Evolutionary conservation across 2,888 invertebrate species (phyloP), one percentile per base, ranked within the genome.

Genomic region (Lysandra coridon): DNA sequence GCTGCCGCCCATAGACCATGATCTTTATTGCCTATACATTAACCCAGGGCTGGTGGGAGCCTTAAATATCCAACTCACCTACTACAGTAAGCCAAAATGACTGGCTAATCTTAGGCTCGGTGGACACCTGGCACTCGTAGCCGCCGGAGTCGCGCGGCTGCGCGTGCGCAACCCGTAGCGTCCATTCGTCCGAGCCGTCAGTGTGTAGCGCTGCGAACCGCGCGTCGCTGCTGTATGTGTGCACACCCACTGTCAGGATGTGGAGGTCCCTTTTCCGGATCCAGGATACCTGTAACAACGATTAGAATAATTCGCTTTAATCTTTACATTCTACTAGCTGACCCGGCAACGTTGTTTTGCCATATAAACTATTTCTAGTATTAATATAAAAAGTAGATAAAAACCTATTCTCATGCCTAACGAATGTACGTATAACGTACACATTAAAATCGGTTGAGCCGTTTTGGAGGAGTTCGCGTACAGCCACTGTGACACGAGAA

Each of bases 101-200:
- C 78, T 93, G 84, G 89, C 98, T 98, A 92, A 98, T 98, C 94
- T 98, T 98, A 80, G 98, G 98, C 89, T 98, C 98, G 30, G 98
- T 98, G 86, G 98, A 98, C 83, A 98, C 98, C 95, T 98, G 98
- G 89, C 98, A 98, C 94, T 98, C 98, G 90, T 98, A 98, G 81
- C 97, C 96, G 80, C 98, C 98, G 80, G 97, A 98, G 91, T 98
- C 98, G 81, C 97, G 95, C 4, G 97, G 95, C 87, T 96, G 96
- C 64, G 96, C 94, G 0, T 93, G 96, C 85, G 97, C 94, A 5
- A 92, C 94, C 33, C 93, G 88, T 80, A 92, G 86, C 95, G 92
- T 92, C 96, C 96, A 96, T 85, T 96, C 96, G 85, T 96, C 96
- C 0, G 95, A 95, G 80, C 94, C 95, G 84, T 96, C 96, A 4